phyloP scores from a whole-genome alignment of 2,113 vertebrate genomes.

The Saguinus midas region DNA sequence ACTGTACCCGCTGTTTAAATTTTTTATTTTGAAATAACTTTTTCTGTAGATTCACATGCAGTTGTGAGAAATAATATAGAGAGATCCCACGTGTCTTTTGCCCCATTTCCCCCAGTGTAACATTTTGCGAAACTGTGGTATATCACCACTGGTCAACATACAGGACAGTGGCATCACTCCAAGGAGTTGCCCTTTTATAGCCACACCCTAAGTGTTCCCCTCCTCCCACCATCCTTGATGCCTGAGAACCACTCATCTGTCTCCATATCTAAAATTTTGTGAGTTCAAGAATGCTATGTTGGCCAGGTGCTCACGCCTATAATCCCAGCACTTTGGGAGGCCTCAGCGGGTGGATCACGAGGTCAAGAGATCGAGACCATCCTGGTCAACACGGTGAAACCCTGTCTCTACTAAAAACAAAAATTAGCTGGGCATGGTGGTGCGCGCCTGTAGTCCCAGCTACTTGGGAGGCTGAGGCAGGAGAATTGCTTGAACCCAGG shows the following conservation, averaged over 20 bases:
- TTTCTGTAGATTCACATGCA: not conserved
- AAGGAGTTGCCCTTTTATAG: not conserved
- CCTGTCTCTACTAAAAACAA: no score
- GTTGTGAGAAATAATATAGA: not conserved
- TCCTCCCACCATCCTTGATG: not conserved
- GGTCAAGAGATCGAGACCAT: no score
- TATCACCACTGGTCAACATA: not conserved
- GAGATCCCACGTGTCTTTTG: not conserved
- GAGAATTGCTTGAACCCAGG: no score
- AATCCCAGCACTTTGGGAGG: no score
- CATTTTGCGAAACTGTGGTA: not conserved
- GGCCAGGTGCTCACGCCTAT: no score
- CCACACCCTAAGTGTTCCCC: not conserved
- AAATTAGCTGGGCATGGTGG: no score
- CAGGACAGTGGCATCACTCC: not conserved
- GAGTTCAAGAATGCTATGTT: not conserved
- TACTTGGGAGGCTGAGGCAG: no score
- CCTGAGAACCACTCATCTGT: not conserved
- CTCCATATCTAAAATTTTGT: not conserved
- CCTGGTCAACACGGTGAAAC: no score
- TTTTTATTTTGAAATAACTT: constrained; percentile 13
- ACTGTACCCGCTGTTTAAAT: not conserved
- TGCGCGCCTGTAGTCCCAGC: no score
- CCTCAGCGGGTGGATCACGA: no score
- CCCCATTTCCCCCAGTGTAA: not conserved